These are phyloP conservation scores for Hypena proboscidalis DNA, from an alignment of 2,888 invertebrate genomes.

Conservation along the genomic window DNA sequence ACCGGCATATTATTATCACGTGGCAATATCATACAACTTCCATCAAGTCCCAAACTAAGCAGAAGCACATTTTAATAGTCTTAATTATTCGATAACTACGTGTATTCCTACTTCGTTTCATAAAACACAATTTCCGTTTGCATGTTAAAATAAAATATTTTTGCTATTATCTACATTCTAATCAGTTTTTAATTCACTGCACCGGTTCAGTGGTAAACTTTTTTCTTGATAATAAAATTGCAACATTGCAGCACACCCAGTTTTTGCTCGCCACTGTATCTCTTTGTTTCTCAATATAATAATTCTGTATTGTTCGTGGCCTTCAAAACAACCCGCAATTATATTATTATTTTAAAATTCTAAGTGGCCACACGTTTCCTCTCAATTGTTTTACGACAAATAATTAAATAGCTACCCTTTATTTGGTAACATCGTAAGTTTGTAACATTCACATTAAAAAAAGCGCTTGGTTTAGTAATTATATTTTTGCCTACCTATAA, in stretches of 20 bases:
- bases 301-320: constrained; percentile 18
- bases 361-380: not conserved
- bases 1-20: too few relatives aligned
- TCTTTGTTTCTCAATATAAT: constrained; percentile 21
- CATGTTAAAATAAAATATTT: constrained; percentile 41
- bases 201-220: constrained; percentile 30
- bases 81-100: constrained; percentile 17
- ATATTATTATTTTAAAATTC: constrained; percentile 4
- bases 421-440: too few relatives aligned
- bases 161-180: constrained; percentile 42
- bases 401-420: not conserved
- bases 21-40: too few relatives aligned
- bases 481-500: too few relatives aligned
- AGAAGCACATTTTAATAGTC: too few relatives aligned
- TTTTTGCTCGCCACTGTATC: constrained; percentile 23
- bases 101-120: constrained; percentile 27
- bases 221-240: constrained; percentile 43
- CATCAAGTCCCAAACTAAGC: too few relatives aligned
- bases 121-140: constrained; percentile 30
- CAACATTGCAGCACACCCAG: constrained; percentile 29
- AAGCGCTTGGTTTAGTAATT: too few relatives aligned
- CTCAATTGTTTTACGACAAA: not conserved
- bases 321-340: constrained; percentile 4
- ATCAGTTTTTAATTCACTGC: constrained; percentile 42
- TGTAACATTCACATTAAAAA: too few relatives aligned